Conservation (phyloP, 2,888 invertebrate species). For the Aelia acuminata region DNA sequence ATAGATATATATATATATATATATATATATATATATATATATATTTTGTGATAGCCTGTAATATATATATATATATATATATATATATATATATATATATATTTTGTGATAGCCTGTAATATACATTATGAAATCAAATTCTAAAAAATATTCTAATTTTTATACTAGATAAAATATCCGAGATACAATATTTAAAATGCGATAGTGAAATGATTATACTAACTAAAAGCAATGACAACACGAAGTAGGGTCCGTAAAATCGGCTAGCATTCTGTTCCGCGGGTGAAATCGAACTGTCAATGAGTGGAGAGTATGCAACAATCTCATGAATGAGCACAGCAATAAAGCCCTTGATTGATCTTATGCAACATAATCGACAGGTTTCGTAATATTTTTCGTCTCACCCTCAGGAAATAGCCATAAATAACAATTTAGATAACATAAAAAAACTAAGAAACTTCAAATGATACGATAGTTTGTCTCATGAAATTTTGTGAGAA, state of each 20-base stretch:
- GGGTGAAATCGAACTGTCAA: constrained; percentile 18
- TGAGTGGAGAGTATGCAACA: constrained; percentile 15
- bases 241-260: background rate
- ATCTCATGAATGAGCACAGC: constrained; percentile 2
- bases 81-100: too few species aligned
- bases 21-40: too few species aligned
- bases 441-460: too few species aligned
- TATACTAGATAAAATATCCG: too few species aligned
- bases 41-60: too few species aligned
- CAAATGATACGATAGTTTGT: too few species aligned
- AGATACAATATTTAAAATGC: background rate
- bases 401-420: background rate
- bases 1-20: too few species aligned
- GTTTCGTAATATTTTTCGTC: background rate
- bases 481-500: too few species aligned
- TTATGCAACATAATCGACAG: background rate
- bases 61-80: too few species aligned
- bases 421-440: background rate
- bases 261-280: background rate
- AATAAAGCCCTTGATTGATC: constrained; percentile 5
- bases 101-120: too few species aligned
- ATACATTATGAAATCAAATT: too few species aligned
- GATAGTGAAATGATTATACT: background rate
- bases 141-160: too few species aligned
- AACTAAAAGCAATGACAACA: background rate